These are phyloP conservation scores for Megamerina dolium DNA, from an alignment of 2,888 invertebrate genomes.

Conservation along the genomic window DNA sequence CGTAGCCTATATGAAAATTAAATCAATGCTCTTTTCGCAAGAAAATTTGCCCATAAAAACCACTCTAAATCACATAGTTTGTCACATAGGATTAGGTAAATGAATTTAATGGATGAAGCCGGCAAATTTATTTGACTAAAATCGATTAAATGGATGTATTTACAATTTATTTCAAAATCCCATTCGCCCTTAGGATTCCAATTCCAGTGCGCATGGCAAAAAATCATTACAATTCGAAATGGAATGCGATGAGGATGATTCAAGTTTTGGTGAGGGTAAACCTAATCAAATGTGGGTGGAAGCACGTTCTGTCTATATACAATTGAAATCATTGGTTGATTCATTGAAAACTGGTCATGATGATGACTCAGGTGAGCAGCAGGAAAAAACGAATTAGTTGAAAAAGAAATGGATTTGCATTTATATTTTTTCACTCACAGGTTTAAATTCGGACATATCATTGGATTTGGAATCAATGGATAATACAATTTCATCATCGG, in stretches of 20 bases:
- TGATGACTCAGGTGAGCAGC: constrained; percentile 59
- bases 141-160: constrained; percentile 7
- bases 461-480: constrained; percentile 56
- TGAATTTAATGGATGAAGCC: not conserved
- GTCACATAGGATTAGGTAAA: not conserved
- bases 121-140: constrained; percentile 1
- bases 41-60: too few relatives aligned
- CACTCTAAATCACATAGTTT: too few relatives aligned
- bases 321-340: constrained; percentile 65
- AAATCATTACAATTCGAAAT: constrained; percentile 83
- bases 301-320: constrained; percentile 66
- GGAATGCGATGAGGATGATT: constrained; percentile 70
- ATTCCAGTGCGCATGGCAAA: constrained; percentile 44
- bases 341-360: constrained; percentile 71
- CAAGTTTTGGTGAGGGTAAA: constrained; percentile 47
- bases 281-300: constrained; percentile 58
- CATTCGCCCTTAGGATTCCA: constrained; percentile 31
- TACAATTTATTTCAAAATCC: constrained; percentile 1
- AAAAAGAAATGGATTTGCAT: not conserved
- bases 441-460: constrained; percentile 64
- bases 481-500: constrained; percentile 45
- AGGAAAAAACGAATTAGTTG: not conserved
- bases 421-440: constrained; percentile 38
- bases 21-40: too few relatives aligned
- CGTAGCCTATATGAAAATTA: too few relatives aligned